These are phyloP conservation scores for Uropsilus gracilis DNA, from an alignment of 2,113 vertebrate genomes.

Conservation along the genomic window DNA sequence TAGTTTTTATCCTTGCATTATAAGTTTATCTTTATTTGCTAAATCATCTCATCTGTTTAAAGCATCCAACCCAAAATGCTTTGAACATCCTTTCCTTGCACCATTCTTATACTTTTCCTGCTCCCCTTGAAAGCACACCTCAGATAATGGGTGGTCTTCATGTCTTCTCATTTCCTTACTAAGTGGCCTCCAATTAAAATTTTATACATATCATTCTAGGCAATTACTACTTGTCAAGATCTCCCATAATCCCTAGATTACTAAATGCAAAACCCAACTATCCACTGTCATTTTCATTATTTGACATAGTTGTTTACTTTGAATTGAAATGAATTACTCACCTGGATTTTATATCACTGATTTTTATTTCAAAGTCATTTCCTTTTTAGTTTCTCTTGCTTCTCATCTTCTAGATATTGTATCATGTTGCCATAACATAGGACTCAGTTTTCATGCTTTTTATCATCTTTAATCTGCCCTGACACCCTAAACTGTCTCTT, in stretches of 20 bases:
- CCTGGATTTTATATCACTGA: neutral
- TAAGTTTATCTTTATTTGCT: neutral
- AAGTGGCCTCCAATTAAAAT: neutral
- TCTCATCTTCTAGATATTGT: neutral
- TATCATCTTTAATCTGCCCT: neutral
- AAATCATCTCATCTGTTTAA: neutral
- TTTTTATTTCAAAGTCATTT: neutral
- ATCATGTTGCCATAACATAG: neutral
- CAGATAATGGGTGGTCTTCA: neutral
- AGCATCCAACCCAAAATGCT: neutral
- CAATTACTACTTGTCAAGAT: neutral
- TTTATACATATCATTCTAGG: neutral
- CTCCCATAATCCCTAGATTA: neutral
- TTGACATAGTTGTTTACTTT: neutral
- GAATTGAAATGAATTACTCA: neutral
- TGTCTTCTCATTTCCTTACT: neutral
- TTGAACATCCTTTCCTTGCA: neutral
- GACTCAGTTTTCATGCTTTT: neutral
- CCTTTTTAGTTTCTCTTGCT: neutral
- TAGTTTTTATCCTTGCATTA: neutral
- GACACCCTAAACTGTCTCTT: neutral
- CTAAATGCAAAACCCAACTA: neutral
- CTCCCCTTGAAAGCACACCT: neutral
- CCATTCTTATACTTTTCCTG: neutral
- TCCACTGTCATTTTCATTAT: neutral